Conservation (phyloP, 2,797 vertebrate species). For the Sebastes minor region DNA sequence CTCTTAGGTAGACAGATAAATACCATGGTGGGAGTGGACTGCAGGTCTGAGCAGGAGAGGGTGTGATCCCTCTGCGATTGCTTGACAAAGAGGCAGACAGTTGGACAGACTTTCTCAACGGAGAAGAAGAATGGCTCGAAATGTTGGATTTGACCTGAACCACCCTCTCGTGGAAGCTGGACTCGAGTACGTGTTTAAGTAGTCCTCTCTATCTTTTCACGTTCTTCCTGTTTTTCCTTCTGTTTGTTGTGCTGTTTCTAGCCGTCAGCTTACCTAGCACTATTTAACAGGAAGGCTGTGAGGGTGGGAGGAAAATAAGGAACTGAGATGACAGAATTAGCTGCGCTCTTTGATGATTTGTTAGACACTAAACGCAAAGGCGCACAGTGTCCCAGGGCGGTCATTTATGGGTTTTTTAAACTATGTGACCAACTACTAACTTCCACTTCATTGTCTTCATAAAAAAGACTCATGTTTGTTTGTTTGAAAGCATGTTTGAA, state of each 20-base stretch:
- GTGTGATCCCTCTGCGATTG: slow-evolving; percentile 44
- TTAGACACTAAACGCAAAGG: background rate
- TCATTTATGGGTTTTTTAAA: background rate
- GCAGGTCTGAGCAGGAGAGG: slow-evolving; percentile 47
- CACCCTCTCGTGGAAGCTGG: slow-evolving; percentile 60
- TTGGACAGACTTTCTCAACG: background rate
- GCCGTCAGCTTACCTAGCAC: background rate
- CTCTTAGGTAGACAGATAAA: slow-evolving; percentile 47
- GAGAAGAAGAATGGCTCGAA: slow-evolving; percentile 71
- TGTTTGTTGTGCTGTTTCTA: slow-evolving; percentile 1
- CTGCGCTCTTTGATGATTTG: slow-evolving; percentile 20
- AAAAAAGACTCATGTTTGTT: background rate
- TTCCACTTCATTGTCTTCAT: background rate
- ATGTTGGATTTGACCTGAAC: slow-evolving; percentile 63
- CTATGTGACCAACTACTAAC: background rate
- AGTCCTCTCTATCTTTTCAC: background rate
- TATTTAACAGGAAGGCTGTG: background rate
- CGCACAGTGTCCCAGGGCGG: background rate
- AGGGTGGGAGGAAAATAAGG: background rate
- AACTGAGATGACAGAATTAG: background rate
- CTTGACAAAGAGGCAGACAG: background rate
- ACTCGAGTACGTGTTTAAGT: slow-evolving; percentile 75
- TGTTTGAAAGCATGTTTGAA: background rate
- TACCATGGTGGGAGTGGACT: slow-evolving; percentile 61
- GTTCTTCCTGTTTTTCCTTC: background rate